These are phyloP conservation scores for Tetramorium simillimum DNA, from an alignment of 1,140 invertebrate genomes.

Conservation along the genomic window DNA sequence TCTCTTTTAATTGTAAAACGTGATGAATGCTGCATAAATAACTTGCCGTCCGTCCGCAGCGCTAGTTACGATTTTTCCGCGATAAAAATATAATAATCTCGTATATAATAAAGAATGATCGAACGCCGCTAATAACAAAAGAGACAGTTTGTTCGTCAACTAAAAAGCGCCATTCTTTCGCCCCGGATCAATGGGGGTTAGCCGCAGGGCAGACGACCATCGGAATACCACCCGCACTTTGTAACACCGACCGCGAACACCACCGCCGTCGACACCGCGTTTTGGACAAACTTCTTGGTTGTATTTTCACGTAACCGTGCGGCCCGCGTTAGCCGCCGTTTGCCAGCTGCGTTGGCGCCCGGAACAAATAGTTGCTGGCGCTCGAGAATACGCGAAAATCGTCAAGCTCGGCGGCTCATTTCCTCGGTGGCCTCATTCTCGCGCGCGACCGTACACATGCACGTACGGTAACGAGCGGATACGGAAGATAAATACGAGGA, in stretches of 20 bases:
- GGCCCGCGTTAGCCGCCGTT: conserved; percentile 19
- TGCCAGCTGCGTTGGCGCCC: conserved; percentile 10
- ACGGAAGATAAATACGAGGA: conserved; percentile 71
- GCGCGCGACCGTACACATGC: conserved; percentile 4
- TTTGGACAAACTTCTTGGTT: conserved; percentile 38
- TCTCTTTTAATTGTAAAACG: background rate
- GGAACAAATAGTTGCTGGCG: conserved; percentile 38
- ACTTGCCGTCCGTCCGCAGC: background rate
- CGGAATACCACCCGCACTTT: conserved; percentile 17
- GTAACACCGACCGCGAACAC: conserved; percentile 39
- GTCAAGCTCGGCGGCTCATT: conserved; percentile 48
- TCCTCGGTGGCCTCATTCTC: conserved; percentile 49
- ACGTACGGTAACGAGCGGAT: conserved; percentile 54
- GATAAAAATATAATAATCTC: background rate
- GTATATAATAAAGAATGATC: background rate
- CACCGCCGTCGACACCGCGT: conserved; percentile 34
- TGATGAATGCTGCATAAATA: background rate
- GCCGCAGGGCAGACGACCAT: conserved; percentile 14
- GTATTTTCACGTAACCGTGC: conserved; percentile 38
- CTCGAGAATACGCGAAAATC: conserved; percentile 39
- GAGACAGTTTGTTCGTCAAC: background rate
- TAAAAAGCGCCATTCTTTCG: conserved; percentile 22
- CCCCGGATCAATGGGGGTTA: background rate
- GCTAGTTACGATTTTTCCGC: background rate
- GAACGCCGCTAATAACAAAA: background rate